Evolutionary conservation across 2,888 invertebrate species (phyloP), one percentile per base, ranked within the genome.

Genomic region (Apantesis nais): DNA sequence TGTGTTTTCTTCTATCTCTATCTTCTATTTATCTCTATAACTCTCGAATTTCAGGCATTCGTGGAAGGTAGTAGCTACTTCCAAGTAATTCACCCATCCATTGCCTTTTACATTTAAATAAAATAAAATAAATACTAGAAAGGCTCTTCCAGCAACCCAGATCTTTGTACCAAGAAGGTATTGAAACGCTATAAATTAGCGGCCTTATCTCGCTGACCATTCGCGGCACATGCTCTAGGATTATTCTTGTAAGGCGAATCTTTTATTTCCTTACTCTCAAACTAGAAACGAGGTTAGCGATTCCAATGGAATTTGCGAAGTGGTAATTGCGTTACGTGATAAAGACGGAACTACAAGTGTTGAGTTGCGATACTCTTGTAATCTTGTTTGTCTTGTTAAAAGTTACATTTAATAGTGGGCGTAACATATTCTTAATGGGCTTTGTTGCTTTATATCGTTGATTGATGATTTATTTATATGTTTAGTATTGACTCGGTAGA

Each of bases 141-240:
- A 58, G 29, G 4, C 64, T 29, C 66, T 77, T 79, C 75, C 66
- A 78, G 84, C 16, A 22, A 0, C 0, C 1, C 14, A 16, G 67
- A 44, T 58, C 78, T 81, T 66, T 66, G 52, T 29, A 78, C 69
- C 78, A 22, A 71, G 31, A 79, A 88, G 88, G 91, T 92, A 92
- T 92, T 92, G 92, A 92, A 92, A 90, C 89, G 89, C 90, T 89
- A 92, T 92, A 92, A 92, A 92, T 92, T 92, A 92, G 89, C 84
- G 77, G 86, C 74, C 88, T 92, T 93, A 93, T 93, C 92, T 92
- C 81, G 80, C 91, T 86, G 91, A 85, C 92, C 92, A 92, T 91
- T 92, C 91, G 87, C 82, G 86, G 91, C 92, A 92, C 91, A 92
- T 92, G 92, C 85, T 88, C 87, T 78, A 61, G 90, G 91, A 91